Evolutionary conservation across 1,140 invertebrate species (phyloP).

Genomic region (Copidosoma floridanum): DNA sequence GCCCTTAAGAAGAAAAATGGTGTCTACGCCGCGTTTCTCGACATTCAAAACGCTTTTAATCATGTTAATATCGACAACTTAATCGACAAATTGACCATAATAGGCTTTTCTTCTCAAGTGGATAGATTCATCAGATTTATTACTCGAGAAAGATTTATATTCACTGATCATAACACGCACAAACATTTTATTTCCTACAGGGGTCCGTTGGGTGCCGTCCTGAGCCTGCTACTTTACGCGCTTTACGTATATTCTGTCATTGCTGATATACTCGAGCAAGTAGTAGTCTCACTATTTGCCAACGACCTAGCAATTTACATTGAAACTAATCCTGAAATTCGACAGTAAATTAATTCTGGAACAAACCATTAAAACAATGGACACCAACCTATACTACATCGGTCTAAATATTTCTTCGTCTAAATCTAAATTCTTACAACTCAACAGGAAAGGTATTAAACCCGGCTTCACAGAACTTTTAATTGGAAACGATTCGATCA

Average conservation of each 20-base stretch:
- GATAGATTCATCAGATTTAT: neutral
- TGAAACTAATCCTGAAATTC: neutral
- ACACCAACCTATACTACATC: slow-evolving; percentile 1
- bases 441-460: slow-evolving; percentile 9
- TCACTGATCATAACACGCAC: too few species aligned
- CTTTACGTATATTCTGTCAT: neutral
- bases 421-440: slow-evolving; percentile 14
- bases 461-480: neutral
- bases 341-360: neutral
- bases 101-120: neutral
- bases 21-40: neutral
- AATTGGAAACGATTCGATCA: neutral
- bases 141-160: neutral
- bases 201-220: slow-evolving; percentile 13
- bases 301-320: slow-evolving; percentile 1
- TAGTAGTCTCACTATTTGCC: slow-evolving; percentile 7
- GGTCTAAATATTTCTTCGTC: neutral
- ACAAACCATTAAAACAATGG: neutral
- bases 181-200: slow-evolving; percentile 12
- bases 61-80: neutral
- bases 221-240: slow-evolving; percentile 16
- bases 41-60: neutral
- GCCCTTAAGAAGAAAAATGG: neutral
- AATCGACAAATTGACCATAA: neutral
- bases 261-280: neutral